Conservation (phyloP, 2,113 vertebrate genomes). For the Uria lomvia region DNA sequence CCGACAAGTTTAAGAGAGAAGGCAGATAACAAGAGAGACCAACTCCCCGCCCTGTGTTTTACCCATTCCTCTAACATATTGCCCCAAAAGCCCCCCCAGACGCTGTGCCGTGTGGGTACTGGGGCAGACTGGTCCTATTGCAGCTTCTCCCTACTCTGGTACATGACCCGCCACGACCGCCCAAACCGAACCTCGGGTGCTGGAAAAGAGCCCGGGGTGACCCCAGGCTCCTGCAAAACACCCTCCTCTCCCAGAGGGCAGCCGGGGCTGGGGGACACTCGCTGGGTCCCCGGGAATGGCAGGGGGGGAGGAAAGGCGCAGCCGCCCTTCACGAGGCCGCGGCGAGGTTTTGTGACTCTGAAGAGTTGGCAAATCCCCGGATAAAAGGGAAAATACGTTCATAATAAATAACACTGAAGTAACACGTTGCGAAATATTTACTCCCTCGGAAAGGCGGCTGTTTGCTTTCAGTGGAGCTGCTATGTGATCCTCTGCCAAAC, state of each 20-base stretch:
- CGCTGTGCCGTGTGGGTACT: fast-evolving
- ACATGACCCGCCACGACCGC: fast-evolving
- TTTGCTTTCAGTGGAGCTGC: conserved; percentile 46
- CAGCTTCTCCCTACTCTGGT: background rate
- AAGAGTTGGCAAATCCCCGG: background rate
- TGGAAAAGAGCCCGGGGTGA: background rate
- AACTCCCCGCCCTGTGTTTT: background rate
- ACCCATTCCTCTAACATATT: fast-evolving
- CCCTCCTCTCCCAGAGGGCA: background rate
- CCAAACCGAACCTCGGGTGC: background rate
- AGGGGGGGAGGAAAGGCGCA: background rate
- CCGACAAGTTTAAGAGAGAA: background rate
- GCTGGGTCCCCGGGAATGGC: fast-evolving
- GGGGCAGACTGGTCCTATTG: background rate
- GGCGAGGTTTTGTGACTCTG: background rate
- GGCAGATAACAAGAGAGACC: background rate
- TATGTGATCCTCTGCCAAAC: conserved; percentile 40
- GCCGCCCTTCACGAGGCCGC: fast-evolving
- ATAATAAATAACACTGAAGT: conserved; percentile 40
- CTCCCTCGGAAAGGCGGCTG: conserved; percentile 28
- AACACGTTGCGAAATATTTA: conserved; percentile 26
- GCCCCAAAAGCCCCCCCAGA: background rate
- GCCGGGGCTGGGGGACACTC: background rate
- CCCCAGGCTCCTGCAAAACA: background rate
- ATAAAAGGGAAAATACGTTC: conserved; percentile 38